Evolutionary conservation across 2,888 invertebrate species (phyloP).

Genomic region (Pachliopta kotzebuea): DNA sequence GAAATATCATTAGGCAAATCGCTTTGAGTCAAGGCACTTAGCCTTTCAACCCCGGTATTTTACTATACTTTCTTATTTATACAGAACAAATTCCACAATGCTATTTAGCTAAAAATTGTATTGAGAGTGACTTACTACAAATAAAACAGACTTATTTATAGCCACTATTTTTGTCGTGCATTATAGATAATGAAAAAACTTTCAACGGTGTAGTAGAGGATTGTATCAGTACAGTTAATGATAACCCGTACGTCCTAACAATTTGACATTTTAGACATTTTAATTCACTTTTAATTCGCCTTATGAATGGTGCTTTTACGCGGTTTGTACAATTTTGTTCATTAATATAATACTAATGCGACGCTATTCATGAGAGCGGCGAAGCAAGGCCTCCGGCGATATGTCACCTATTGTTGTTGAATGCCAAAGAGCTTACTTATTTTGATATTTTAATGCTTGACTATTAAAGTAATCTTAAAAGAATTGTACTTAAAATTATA

Average conservation of each 20-base stretch:
- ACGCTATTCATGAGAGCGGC: slow-evolving; percentile 62
- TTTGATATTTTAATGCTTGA: not conserved
- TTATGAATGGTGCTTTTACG: slow-evolving; percentile 75
- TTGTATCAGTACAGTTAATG: slow-evolving; percentile 14
- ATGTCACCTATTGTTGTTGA: slow-evolving; percentile 34
- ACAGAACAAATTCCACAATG: too few relatives aligned
- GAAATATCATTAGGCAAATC: too few relatives aligned
- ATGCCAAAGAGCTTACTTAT: not conserved
- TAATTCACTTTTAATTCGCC: slow-evolving; percentile 73
- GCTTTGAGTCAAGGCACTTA: too few relatives aligned
- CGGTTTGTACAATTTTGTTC: slow-evolving; percentile 74
- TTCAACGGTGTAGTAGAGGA: slow-evolving; percentile 15
- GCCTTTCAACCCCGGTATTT: too few relatives aligned
- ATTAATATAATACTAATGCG: slow-evolving; percentile 69
- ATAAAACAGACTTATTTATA: too few relatives aligned
- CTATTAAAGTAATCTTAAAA: not conserved
- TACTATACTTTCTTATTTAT: too few relatives aligned
- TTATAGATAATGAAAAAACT: not conserved
- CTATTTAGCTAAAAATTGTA: too few relatives aligned
- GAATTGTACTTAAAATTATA: too few relatives aligned
- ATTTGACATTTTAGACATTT: slow-evolving; percentile 76
- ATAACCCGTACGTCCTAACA: slow-evolving; percentile 38
- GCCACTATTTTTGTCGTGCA: too few relatives aligned
- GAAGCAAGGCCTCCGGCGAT: slow-evolving; percentile 54
- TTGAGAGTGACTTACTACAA: too few relatives aligned